Conservation (phyloP, 2,797 vertebrate species). For the Ambastaia sidthimunki region DNA sequence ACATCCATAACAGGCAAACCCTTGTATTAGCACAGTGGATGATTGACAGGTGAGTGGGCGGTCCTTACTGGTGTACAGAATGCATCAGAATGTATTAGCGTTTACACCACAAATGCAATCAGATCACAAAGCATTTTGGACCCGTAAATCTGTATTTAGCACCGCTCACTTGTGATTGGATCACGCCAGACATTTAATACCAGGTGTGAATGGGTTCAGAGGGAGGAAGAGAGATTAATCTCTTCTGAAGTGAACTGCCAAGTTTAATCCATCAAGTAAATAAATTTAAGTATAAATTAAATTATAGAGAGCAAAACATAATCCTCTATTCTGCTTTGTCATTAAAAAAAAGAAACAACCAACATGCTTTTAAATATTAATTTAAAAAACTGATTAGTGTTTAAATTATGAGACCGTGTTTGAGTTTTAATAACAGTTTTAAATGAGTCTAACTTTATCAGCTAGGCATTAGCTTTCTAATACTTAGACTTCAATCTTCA, state of each 20-base stretch:
- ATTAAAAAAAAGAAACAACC: background rate
- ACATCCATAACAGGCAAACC: background rate
- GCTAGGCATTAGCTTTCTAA: slow-evolving; percentile 11
- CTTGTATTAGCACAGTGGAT: background rate
- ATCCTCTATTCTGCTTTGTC: background rate
- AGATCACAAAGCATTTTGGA: background rate
- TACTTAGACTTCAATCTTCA: slow-evolving; percentile 17
- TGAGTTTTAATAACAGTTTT: slow-evolving; percentile 16
- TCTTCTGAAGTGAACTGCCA: slow-evolving; percentile 13
- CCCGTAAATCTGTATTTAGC: background rate
- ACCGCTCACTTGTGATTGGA: background rate
- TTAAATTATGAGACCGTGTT: background rate
- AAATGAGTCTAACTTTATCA: slow-evolving; percentile 13
- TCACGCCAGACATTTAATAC: background rate
- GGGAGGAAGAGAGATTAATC: slow-evolving; percentile 28
- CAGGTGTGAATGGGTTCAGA: slow-evolving; percentile 1
- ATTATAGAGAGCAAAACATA: background rate
- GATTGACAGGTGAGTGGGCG: background rate
- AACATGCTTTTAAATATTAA: slow-evolving; percentile 4
- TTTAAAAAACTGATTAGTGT: background rate
- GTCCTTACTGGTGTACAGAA: background rate
- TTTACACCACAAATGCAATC: background rate
- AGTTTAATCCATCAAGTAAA: slow-evolving; percentile 17
- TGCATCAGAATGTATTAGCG: background rate
- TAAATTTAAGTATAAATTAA: background rate